phyloP scores from a whole-genome alignment of 2,888 invertebrate genomes.

The Eupithecia exiguata region DNA sequence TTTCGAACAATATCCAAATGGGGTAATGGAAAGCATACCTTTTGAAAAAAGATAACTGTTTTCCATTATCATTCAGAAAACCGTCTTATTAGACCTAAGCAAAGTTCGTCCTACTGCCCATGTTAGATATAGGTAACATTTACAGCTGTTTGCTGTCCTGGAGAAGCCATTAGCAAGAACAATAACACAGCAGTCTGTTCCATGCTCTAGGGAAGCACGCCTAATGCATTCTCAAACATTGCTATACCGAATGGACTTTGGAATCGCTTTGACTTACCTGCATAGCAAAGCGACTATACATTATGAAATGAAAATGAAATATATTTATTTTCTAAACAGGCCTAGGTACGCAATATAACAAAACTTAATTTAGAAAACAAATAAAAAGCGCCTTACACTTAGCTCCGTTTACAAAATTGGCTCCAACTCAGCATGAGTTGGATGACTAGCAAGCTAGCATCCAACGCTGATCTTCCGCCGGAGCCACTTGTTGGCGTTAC shows the following conservation, averaged over 20 bases:
- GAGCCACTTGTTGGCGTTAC: too few species aligned
- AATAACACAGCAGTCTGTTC: constrained; percentile 25
- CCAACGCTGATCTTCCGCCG: too few species aligned
- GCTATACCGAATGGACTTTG: constrained; percentile 14
- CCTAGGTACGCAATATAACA: too few species aligned
- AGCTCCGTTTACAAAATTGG: too few species aligned
- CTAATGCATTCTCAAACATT: constrained; percentile 33
- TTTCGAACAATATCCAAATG: background rate
- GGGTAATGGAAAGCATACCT: background rate
- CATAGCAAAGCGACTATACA: background rate
- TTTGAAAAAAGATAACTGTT: background rate
- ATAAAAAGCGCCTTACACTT: too few species aligned
- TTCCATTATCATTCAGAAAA: background rate
- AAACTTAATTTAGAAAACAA: too few species aligned
- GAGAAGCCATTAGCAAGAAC: constrained; percentile 35
- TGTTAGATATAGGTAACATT: background rate
- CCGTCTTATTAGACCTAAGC: background rate
- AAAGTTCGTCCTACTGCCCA: background rate
- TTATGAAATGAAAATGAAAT: too few species aligned
- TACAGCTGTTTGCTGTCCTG: constrained; percentile 1
- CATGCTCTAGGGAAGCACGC: constrained; percentile 14
- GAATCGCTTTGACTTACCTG: constrained; percentile 6
- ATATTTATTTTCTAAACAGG: too few species aligned
- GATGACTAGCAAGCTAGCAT: too few species aligned
- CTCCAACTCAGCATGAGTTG: too few species aligned